phyloP scores from a whole-genome alignment of 1,140 invertebrate species.

The Magallana ariakensis region DNA sequence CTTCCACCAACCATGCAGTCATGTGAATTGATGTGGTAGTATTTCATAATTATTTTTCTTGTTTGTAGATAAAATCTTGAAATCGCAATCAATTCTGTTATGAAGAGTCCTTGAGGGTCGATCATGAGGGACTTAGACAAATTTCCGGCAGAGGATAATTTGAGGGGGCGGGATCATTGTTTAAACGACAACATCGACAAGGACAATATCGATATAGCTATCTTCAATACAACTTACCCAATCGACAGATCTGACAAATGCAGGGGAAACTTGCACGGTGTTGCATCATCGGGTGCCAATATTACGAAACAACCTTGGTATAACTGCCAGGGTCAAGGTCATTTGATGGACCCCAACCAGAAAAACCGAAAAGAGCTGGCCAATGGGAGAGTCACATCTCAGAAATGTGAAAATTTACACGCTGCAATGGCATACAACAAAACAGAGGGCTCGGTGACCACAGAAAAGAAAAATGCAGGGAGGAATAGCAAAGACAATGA shows the following conservation, averaged over 20 bases:
- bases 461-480: neutral
- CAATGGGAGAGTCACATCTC: neutral
- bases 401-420: slow-evolving; percentile 3
- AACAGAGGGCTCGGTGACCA: neutral
- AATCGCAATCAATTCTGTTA: too few species aligned
- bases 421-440: neutral
- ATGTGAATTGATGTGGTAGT: neutral
- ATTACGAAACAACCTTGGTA: slow-evolving; percentile 7
- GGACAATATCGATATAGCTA: neutral
- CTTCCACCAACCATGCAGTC: neutral
- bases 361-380: neutral
- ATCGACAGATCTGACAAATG: neutral
- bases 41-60: neutral
- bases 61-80: neutral
- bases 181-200: neutral
- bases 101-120: neutral
- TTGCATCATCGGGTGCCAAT: neutral
- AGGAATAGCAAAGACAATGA: neutral
- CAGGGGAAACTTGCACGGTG: neutral
- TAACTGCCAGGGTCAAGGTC: neutral
- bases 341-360: neutral
- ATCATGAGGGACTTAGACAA: neutral
- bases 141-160: neutral
- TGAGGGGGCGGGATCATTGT: neutral
- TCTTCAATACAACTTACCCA: neutral